These are phyloP conservation scores for Aramus guarauna DNA, from an alignment of 2,113 vertebrate species.

Conservation along the genomic window DNA sequence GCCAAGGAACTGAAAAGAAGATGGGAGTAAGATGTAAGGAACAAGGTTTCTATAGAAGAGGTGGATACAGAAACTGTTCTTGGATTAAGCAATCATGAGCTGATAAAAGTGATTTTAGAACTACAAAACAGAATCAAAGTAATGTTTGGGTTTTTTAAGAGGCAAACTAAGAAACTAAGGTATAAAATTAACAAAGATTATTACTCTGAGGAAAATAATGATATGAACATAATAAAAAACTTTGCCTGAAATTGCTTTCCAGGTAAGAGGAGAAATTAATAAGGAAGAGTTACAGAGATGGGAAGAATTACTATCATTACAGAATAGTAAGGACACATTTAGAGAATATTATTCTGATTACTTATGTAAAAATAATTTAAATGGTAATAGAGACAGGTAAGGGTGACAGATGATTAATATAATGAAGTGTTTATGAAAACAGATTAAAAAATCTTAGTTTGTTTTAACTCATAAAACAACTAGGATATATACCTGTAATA, in stretches of 20 bases:
- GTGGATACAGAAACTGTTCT: background rate
- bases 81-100: accelerated
- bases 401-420: background rate
- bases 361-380: background rate
- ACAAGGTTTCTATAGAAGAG: background rate
- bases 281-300: background rate
- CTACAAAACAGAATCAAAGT: background rate
- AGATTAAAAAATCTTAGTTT: background rate
- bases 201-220: background rate
- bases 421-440: background rate
- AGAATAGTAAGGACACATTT: background rate
- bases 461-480: background rate
- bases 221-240: background rate
- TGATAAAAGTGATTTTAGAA: background rate
- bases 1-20: background rate
- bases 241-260: background rate
- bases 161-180: background rate
- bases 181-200: background rate
- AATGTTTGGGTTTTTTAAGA: background rate
- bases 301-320: background rate
- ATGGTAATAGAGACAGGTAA: background rate
- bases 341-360: background rate
- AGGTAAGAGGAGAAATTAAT: background rate
- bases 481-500: background rate
- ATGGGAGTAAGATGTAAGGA: background rate